Conservation (phyloP, 1,140 invertebrate species). For the Apis laboriosa region DNA sequence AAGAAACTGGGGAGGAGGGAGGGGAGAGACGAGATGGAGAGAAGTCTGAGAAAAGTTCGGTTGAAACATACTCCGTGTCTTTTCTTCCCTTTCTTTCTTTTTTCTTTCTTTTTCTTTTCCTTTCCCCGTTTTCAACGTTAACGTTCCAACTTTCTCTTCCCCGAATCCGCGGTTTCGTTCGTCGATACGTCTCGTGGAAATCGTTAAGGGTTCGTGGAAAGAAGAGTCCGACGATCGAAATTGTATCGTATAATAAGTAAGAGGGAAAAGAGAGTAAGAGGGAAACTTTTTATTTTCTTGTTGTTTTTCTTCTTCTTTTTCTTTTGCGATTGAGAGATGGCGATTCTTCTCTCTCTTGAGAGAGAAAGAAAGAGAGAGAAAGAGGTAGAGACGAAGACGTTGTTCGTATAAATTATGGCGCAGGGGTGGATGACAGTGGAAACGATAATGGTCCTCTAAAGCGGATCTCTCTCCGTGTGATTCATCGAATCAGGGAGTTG, state of each 20-base stretch:
- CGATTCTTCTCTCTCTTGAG: not conserved
- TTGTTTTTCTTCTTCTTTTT: not conserved
- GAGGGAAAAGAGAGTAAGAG: not conserved
- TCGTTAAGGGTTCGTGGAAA: not conserved
- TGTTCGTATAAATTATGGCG: not conserved
- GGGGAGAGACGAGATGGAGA: not conserved
- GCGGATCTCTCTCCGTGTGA: not conserved
- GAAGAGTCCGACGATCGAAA: not conserved
- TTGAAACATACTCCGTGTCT: not conserved
- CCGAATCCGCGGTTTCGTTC: not conserved
- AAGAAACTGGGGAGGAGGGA: not conserved
- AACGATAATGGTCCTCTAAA: not conserved
- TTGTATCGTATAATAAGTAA: not conserved
- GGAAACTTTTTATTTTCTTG: not conserved
- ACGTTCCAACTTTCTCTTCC: constrained; percentile 26
- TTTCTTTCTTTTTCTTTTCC: not conserved
- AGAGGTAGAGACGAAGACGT: not conserved
- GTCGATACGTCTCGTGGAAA: not conserved
- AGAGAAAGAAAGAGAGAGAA: not conserved
- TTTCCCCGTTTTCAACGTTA: constrained; percentile 1
- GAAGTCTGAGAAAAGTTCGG: not conserved
- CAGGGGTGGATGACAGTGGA: not conserved
- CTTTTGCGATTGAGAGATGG: not conserved
- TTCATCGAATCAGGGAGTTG: not conserved
- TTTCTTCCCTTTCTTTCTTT: too few relatives aligned